A percentile compares a stretch with the other conserved stretches of the same genome.
Evolutionary conservation across 2,797 vertebrate species (phyloP).

Genomic region (Microchirus variegatus): DNA sequence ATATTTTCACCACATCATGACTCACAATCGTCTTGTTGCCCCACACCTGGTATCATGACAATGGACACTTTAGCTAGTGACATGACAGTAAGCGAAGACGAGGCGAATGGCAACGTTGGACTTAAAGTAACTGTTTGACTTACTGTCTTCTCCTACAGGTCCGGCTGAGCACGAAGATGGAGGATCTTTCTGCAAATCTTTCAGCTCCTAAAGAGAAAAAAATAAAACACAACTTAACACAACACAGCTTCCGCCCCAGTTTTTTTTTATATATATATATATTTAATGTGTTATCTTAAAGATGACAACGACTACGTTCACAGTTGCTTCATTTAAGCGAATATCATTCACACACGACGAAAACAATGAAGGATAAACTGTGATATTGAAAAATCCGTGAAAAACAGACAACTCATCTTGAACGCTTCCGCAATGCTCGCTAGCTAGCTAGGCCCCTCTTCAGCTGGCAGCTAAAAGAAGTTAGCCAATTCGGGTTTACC

Average conservation of each 20-base stretch:
- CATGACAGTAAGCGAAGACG: too few species aligned
- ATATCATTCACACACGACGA: background rate
- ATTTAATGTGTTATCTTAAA: too few species aligned
- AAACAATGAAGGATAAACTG: fast-evolving
- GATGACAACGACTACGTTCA: background rate
- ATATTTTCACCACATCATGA: too few species aligned
- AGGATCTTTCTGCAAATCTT: slow-evolving; percentile 78
- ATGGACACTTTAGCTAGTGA: too few species aligned
- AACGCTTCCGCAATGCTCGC: background rate
- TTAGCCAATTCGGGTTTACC: slow-evolving; percentile 21
- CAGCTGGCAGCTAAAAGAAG: slow-evolving; percentile 18
- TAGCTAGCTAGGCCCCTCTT: slow-evolving; percentile 16
- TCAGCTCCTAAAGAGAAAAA: slow-evolving; percentile 69
- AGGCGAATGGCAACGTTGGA: background rate
- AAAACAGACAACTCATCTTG: background rate
- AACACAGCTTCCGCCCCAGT: background rate
- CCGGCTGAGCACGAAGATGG: slow-evolving; percentile 82
- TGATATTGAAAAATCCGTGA: background rate
- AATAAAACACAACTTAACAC: background rate
- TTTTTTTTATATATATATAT: too few species aligned
- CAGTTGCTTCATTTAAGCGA: background rate
- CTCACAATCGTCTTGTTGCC: too few species aligned
- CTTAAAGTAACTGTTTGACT: slow-evolving; percentile 41
- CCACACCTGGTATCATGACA: too few species aligned
- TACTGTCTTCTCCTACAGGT: slow-evolving; percentile 80